These are phyloP conservation scores for Cinara cedri DNA, from an alignment of 2,888 invertebrate genomes.

Conservation along the genomic window DNA sequence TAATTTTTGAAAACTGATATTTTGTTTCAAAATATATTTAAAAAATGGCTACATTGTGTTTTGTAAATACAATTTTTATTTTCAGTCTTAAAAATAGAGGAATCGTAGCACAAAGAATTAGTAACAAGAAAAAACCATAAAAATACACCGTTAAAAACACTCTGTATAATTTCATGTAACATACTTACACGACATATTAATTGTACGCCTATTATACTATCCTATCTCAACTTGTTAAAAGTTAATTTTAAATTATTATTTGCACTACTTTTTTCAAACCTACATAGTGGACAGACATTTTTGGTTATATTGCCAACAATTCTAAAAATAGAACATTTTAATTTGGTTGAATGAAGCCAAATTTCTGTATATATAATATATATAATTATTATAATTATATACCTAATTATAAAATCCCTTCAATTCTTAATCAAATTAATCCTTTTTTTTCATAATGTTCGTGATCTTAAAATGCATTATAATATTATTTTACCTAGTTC, in stretches of 20 bases:
- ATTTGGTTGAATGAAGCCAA: slow-evolving; percentile 24
- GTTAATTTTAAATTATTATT: slow-evolving; percentile 47
- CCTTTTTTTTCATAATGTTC: background rate
- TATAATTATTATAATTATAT: no score
- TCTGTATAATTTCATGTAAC: no score
- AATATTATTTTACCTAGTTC: background rate
- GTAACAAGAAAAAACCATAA: no score
- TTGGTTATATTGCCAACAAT: slow-evolving; percentile 39
- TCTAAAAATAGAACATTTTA: slow-evolving; percentile 48
- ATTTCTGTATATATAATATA: background rate
- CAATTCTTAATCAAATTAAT: slow-evolving; percentile 3
- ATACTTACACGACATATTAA: no score
- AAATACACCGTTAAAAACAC: no score
- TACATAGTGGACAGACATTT: background rate
- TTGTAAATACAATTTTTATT: no score
- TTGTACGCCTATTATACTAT: background rate
- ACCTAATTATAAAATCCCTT: background rate
- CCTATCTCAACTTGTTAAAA: slow-evolving; percentile 43
- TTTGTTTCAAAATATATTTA: no score
- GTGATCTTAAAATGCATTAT: no score
- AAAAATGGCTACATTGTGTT: no score
- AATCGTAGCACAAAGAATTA: no score
- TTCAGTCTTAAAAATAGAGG: no score
- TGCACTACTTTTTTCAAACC: slow-evolving; percentile 18
- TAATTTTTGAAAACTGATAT: no score